A percentile compares a stretch with the other conserved stretches of the same genome.
phyloP scores from a whole-genome alignment of 2,113 vertebrate species.

The Myotis lucifugus region DNA sequence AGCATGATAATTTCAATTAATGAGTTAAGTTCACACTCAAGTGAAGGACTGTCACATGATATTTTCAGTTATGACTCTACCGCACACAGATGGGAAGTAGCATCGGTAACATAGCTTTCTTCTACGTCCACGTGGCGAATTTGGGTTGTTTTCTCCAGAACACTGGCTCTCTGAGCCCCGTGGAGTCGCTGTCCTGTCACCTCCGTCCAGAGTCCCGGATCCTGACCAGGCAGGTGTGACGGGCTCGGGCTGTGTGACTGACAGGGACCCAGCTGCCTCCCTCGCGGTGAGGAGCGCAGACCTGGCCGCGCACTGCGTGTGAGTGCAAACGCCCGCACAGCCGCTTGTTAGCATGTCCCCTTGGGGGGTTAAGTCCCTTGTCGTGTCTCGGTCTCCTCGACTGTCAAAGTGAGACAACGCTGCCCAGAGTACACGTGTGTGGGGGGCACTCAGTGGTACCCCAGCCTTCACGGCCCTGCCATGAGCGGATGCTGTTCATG shows the following conservation, averaged over 20 bases:
- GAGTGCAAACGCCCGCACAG: not conserved
- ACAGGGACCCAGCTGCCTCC: not conserved
- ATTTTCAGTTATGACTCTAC: constrained; percentile 58
- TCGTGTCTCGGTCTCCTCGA: not conserved
- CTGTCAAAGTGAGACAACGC: not conserved
- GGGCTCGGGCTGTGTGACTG: not conserved
- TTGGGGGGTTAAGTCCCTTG: too few relatives aligned
- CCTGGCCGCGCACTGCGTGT: not conserved
- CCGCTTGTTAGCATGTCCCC: too few relatives aligned
- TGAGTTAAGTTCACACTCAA: constrained; percentile 43
- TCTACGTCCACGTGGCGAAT: not conserved
- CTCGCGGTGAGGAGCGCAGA: not conserved
- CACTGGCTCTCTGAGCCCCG: not conserved
- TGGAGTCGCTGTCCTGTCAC: not conserved
- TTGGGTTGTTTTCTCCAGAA: not conserved
- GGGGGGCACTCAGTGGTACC: not conserved
- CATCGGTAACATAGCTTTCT: not conserved
- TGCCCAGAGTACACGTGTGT: not conserved
- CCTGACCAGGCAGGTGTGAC: not conserved
- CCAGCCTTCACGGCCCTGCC: not conserved
- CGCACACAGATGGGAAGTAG: not conserved
- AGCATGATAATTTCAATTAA: constrained; percentile 60
- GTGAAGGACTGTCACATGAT: not conserved
- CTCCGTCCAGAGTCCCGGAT: not conserved
- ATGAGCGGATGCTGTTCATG: not conserved